Base-by-base conservation (phyloP, 92 coral and sea anemone species). In the Zoanthus solanderi region DNA sequence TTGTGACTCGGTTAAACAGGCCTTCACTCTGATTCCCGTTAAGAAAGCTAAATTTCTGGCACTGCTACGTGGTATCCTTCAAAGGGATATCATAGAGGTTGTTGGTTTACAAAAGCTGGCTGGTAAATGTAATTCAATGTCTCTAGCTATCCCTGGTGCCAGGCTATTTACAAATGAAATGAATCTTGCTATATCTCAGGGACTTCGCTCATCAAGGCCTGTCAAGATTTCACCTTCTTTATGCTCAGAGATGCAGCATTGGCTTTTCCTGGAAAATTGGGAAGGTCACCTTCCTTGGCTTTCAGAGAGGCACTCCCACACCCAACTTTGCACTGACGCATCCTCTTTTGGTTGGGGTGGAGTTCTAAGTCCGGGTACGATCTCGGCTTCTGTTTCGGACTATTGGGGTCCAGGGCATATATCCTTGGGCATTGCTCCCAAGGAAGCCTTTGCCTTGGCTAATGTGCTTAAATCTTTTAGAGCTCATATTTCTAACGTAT, bases 251-350 rank as follows among this genome's bases (percentile, higher is more conserved):
- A 72, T 92, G 12, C 45, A 66, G 37, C 79, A 79, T 68, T 92
- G 92, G 90, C 52, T 47, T 12, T 89, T 92, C 71, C 78, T 92
- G 9, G 90, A 89, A 60, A 34, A 78, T 9, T 92, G 94, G 92
- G 54, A 73, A 2, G 89, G 88, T 66, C 63, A 76, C 68, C 88
- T 92, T 16, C 90, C 92, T 18, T 84, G 94, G 90, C 75, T 58
- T 48, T 13, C 61, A 46, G 93, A 87, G 86, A 48, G 8, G 9
- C 89, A 90, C 75, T 34, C 42, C 16, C 6, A n/a, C 88, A 88
- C 90, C 2, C 61, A 50, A 13, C 53, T 88, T 23, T 76, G 15
- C 44, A 71, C 90, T 6, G 92, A 93, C 52, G 89, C 91, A 10
- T 92, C 93, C 13, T 14, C 66, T 9, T 88, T 80, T 31, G 69